Evolutionary conservation across 2,888 invertebrate genomes (phyloP).

Genomic region (Gastracanthus pulcherrimus): DNA sequence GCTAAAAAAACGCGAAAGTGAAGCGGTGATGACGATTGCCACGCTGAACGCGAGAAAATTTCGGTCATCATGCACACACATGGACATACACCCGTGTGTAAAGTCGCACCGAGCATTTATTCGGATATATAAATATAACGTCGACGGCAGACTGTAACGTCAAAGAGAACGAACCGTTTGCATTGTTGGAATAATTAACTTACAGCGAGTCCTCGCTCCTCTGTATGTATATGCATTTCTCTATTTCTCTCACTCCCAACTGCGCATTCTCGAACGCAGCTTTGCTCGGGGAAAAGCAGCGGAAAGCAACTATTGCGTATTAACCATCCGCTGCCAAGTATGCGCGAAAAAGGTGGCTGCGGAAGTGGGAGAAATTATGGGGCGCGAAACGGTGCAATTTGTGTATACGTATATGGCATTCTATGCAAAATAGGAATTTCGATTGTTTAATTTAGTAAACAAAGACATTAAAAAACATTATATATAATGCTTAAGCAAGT

Average conservation of each 20-base stretch:
- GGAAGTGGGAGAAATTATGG: not conserved
- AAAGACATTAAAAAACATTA: no score
- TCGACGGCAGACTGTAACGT: not conserved
- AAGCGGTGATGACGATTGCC: not conserved
- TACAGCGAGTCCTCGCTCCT: no score
- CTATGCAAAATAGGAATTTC: no score
- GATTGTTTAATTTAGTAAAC: no score
- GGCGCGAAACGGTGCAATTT: not conserved
- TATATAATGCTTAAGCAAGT: no score
- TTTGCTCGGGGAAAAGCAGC: no score
- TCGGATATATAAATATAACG: slow-evolving; percentile 12
- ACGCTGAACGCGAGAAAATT: not conserved
- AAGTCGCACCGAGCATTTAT: not conserved
- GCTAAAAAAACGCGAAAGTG: no score
- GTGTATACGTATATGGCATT: no score
- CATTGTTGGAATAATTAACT: slow-evolving; percentile 25
- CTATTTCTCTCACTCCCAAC: not conserved
- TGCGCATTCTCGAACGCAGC: not conserved
- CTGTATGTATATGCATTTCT: not conserved
- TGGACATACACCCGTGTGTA: not conserved
- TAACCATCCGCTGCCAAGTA: not conserved
- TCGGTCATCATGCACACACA: not conserved
- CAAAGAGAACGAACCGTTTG: not conserved
- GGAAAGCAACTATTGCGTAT: not conserved
- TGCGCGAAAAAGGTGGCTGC: not conserved